Evolutionary conservation across 2,113 vertebrate species (phyloP), one percentile per base, ranked within the genome.

Genomic region (Nesospiza acunhae): DNA sequence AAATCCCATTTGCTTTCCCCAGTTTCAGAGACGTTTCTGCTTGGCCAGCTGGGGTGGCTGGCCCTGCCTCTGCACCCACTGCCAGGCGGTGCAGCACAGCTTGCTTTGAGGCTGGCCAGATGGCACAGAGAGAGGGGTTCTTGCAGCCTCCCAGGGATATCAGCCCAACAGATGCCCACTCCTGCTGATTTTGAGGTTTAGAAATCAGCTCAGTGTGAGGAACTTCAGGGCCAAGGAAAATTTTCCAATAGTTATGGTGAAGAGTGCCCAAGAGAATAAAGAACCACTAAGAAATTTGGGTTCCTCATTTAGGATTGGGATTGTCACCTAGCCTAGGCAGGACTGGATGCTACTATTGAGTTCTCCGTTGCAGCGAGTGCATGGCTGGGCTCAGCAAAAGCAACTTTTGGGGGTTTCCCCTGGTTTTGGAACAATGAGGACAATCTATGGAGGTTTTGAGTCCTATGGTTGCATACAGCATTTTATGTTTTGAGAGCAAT

Each of bases 101-200:
- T 14, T 0, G 0, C 12, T 55, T 27, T 24, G 53, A 16, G 26
- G 27, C 3, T 28, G 59, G n/a, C 41, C 6, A 2, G 15, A 11
- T 9, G n/a, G 41, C 24, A 19, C 2, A 3, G 8, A n/a, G 7
- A 24, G 28, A 52, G 24, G 52, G 42, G 2, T 16, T 67, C 75
- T 5, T 23, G 42, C 66, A 84, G 33, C 42, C 30, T 58, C 60
- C 17, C 16, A 2, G 75, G 2, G 47, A 30, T 6, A 30, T 5
- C n/a, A 7, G 42, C 35, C 87, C 73, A 18, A 14, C 4, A 30
- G 18, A 23, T 8, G 6, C 39, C 0, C 0, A 30, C 60, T 44
- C 31, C 47, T 1, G 3, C 60, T 28, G 18, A 7, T 37, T 6
- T 23, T 22, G 52, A 5, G 9, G 20, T 52, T 58, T 14, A 58